Evolutionary conservation across 2,113 vertebrate species (phyloP).

Genomic region (Cebus imitator): DNA sequence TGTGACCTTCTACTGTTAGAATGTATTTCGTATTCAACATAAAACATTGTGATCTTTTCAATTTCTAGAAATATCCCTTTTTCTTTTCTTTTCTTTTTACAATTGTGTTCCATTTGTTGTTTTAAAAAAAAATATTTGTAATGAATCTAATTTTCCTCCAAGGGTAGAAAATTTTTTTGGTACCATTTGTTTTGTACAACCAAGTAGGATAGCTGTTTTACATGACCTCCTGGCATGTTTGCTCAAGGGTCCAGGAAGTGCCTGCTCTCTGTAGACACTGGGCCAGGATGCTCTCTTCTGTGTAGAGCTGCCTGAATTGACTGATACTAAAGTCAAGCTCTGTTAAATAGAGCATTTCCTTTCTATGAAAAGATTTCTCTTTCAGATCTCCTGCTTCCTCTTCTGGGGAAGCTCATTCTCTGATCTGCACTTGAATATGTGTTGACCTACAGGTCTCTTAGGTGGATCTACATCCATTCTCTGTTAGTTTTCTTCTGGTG

Average conservation of each 20-base stretch:
- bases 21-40: not conserved
- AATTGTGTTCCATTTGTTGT: not conserved
- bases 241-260: not conserved
- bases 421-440: conserved; percentile 71
- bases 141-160: not conserved
- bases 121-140: not conserved
- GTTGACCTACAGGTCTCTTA: conserved; percentile 69
- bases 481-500: conserved; percentile 68
- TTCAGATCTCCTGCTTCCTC: conserved; percentile 62
- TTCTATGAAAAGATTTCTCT: conserved; percentile 45
- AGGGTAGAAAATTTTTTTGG: not conserved
- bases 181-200: not conserved
- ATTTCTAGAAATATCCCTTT: not conserved
- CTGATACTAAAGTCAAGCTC: conserved; percentile 27
- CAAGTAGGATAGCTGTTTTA: not conserved
- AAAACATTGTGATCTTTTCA: not conserved
- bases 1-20: not conserved
- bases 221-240: not conserved
- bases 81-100: not conserved
- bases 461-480: conserved; percentile 51
- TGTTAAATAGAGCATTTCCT: conserved; percentile 40
- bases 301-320: not conserved
- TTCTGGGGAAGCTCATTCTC: conserved; percentile 68
- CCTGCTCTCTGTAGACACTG: not conserved
- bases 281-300: not conserved